Percentiles rank a stretch among this genome's conserved stretches.
Evolutionary conservation across 2,888 invertebrate genomes (phyloP).

Genomic region (Chrysina gloriosa): DNA sequence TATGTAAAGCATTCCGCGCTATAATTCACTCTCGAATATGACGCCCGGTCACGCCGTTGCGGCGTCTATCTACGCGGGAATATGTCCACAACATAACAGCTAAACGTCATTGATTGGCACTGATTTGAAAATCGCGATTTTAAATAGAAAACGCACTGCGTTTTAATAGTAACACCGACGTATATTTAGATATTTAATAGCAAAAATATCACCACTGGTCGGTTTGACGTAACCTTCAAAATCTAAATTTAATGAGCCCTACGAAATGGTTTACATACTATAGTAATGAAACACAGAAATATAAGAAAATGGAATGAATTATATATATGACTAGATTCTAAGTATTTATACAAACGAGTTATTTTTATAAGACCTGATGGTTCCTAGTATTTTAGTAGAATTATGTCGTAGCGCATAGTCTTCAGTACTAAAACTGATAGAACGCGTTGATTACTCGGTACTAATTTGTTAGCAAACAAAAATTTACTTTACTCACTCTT

Average conservation of each 20-base stretch:
- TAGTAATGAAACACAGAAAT: conserved; percentile 29
- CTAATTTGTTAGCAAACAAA: conserved; percentile 15
- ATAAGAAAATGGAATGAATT: conserved; percentile 21
- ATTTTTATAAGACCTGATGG: conserved; percentile 10
- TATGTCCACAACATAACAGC: conserved; percentile 45
- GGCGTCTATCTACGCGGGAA: conserved; percentile 16
- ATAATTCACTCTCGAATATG: conserved; percentile 30
- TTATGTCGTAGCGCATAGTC: too few relatives aligned
- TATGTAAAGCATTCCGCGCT: conserved; percentile 18
- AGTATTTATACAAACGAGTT: conserved; percentile 17
- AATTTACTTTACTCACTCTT: neutral
- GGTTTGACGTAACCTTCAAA: conserved; percentile 49
- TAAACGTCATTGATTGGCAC: conserved; percentile 55
- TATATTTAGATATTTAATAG: conserved; percentile 53
- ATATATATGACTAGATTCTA: neutral
- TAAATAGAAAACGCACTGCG: conserved; percentile 51
- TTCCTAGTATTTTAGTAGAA: neutral
- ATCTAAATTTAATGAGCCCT: conserved; percentile 37
- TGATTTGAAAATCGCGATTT: conserved; percentile 52
- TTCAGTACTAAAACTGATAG: neutral
- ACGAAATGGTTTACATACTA: conserved; percentile 24
- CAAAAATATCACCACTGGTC: conserved; percentile 50
- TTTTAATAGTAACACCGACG: conserved; percentile 51
- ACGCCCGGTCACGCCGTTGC: conserved; percentile 14
- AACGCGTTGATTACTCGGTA: neutral